Conservation (phyloP, 2,888 invertebrate genomes). For the Drosophila antonietae region DNA sequence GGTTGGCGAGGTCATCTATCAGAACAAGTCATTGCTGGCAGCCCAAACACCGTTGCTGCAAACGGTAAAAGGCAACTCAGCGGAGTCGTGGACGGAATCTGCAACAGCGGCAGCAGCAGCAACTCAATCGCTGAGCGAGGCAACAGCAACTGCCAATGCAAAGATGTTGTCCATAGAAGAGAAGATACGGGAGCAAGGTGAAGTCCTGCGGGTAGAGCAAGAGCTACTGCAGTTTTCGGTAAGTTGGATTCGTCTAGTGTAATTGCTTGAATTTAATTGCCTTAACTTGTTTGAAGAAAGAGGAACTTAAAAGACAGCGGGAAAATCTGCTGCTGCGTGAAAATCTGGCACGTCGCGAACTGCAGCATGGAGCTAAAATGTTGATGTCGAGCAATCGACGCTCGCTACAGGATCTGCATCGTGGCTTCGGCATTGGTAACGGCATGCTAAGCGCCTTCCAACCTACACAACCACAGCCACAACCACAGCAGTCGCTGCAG, state of each 20-base stretch:
- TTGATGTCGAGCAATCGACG: conserved; percentile 86
- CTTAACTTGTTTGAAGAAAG: conserved; percentile 86
- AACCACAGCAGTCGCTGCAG: conserved; percentile 45
- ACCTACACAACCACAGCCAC: conserved; percentile 48
- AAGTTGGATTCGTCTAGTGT: conserved; percentile 11
- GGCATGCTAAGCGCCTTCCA: conserved; percentile 63
- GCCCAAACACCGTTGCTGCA: conserved; percentile 78
- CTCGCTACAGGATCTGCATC: conserved; percentile 88
- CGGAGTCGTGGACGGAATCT: conserved; percentile 82
- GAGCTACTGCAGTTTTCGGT: conserved; percentile 88
- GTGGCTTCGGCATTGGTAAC: conserved; percentile 63
- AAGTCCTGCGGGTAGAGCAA: conserved; percentile 91
- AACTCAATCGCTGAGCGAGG: conserved; percentile 85
- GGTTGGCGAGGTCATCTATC: conserved; percentile 69
- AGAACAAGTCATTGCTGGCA: conserved; percentile 74
- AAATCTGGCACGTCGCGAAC: conserved; percentile 86
- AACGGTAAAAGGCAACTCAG: conserved; percentile 81
- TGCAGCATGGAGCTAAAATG: conserved; percentile 85
- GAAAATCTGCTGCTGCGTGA: conserved; percentile 89
- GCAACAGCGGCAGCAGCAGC: conserved; percentile 82
- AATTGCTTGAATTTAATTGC: not conserved
- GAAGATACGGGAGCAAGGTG: conserved; percentile 89
- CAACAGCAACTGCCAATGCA: conserved; percentile 83
- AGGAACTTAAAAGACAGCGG: conserved; percentile 90
- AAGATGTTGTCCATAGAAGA: conserved; percentile 88